Evolutionary conservation across 2,113 vertebrate genomes (phyloP).

Genomic region (Erinaceus europaeus): DNA sequence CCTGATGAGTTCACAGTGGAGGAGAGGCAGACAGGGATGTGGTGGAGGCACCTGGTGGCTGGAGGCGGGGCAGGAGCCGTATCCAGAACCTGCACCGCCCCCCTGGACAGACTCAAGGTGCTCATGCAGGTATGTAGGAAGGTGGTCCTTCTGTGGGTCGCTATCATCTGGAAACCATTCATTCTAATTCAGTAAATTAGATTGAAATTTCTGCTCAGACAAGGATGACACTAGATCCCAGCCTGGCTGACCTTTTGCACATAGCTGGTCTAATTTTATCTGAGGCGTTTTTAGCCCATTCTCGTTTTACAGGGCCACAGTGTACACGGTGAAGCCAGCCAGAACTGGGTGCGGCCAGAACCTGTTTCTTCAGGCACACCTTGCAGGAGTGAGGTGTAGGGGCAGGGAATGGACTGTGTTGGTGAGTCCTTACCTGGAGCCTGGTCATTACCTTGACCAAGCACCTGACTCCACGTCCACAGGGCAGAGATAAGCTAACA

Average conservation of each 20-base stretch:
- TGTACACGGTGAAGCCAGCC: neutral
- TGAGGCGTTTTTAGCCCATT: neutral
- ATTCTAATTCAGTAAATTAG: neutral
- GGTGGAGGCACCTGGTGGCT: constrained; percentile 97
- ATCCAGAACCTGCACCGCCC: constrained; percentile 95
- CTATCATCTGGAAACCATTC: neutral
- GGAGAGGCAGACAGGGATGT: constrained; percentile 94
- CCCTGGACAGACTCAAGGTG: constrained; percentile 95
- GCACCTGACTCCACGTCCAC: neutral
- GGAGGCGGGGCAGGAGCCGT: constrained; percentile 95
- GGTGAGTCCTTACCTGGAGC: neutral
- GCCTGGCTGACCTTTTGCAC: neutral
- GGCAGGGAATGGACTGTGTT: too few species aligned
- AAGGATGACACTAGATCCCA: neutral
- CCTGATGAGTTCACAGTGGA: constrained; percentile 97
- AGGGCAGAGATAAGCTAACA: constrained; percentile 46
- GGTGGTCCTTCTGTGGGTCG: neutral
- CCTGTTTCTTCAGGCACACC: neutral
- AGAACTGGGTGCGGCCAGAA: neutral
- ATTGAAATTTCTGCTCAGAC: neutral
- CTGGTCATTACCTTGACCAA: neutral
- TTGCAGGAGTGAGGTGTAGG: too few species aligned
- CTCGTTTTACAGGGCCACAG: neutral
- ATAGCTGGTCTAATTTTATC: constrained; percentile 6
- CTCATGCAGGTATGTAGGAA: constrained; percentile 92